phyloP scores from a whole-genome alignment of 92 coral and sea anemone species.

The Palythoa grandis region DNA sequence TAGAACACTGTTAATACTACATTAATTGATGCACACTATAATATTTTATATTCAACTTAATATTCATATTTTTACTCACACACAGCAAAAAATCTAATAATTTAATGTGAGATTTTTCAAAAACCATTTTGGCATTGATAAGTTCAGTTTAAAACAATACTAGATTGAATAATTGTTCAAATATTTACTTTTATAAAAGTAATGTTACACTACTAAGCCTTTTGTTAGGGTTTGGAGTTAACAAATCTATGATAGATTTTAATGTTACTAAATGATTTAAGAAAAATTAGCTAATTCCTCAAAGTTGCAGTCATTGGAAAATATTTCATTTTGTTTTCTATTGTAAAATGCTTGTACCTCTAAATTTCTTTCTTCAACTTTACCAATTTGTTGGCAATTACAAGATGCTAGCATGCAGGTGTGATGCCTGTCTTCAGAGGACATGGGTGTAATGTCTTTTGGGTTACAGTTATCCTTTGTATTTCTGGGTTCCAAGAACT shows the following conservation, averaged over 20 bases:
- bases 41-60: too few relatives aligned
- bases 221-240: neutral
- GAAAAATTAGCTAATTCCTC: slow-evolving; percentile 19
- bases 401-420: neutral
- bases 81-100: too few relatives aligned
- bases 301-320: slow-evolving; percentile 2
- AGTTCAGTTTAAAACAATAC: too few relatives aligned
- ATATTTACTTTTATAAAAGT: neutral
- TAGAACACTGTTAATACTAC: too few relatives aligned
- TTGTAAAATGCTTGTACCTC: neutral
- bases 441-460: neutral
- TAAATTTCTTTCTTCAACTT: neutral
- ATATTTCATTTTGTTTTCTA: neutral
- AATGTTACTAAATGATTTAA: neutral
- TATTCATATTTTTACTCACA: too few relatives aligned
- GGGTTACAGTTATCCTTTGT: neutral
- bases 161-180: too few relatives aligned
- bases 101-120: too few relatives aligned
- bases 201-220: neutral
- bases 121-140: too few relatives aligned
- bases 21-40: too few relatives aligned
- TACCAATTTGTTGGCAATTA: neutral
- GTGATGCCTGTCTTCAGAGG: neutral
- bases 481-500: neutral
- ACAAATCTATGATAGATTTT: neutral